Evolutionary conservation across 2,113 vertebrate genomes (phyloP), one percentile per base, ranked within the genome.

Genomic region (Papio anubis): DNA sequence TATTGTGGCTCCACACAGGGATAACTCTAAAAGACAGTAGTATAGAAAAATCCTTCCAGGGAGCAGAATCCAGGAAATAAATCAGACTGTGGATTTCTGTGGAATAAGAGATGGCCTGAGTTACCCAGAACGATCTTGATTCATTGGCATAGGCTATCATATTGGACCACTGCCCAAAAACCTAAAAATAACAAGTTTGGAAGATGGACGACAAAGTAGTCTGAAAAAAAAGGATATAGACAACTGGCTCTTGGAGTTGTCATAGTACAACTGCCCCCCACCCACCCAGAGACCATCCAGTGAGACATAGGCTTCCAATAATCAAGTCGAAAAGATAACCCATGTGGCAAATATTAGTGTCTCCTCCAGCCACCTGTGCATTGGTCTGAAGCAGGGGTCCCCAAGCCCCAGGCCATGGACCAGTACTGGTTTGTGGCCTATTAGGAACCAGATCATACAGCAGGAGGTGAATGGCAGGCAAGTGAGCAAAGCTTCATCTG

Each of bases 241-340:
- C 8, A 5, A n/a, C 20, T 10, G 13, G 50, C 5, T 25, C 3
- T 40, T 48, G 3, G 32, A 68, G 38, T 32, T 25, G 38, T 38
- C 5, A 55, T 5, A 14, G 21, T 7, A 5, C 12, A 52, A 57
- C 32, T 27, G 8, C 1, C 45, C 5, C 11, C 12, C 2, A 64
- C 27, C 27, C 11, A 64, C 4, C 27, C 64, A n/a, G 30, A 43
- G 45, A 35, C 17, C 8, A 85, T 5, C 27, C 48, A 32, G 2
- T 45, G 30, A 11, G 20, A 68, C 4, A 1, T 3, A 40, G 23
- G 20, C 14, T 45, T 38, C 45, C 68, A 2, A 8, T 11, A 23
- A 45, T 7, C n/a, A 32, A 23, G 27, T 25, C 8, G 35, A 89
- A 8, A 35, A 45, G 45, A 78, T 25, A n/a, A 20, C 23, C 30